Conservation (phyloP, 2,113 vertebrate genomes). For the Microtus pennsylvanicus region DNA sequence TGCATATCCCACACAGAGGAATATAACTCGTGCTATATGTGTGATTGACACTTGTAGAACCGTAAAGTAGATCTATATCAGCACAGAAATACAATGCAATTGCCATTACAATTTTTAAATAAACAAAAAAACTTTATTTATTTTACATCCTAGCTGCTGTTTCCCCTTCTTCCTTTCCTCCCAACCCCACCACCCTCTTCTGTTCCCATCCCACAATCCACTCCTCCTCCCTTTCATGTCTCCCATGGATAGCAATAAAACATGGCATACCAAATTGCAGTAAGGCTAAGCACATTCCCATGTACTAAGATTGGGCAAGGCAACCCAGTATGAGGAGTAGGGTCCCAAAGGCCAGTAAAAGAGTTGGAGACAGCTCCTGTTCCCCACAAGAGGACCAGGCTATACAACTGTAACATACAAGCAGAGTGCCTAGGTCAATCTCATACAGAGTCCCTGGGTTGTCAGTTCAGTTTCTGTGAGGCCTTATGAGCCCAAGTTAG, state of each 20-base stretch:
- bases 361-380: background rate
- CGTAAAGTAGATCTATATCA: background rate
- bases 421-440: background rate
- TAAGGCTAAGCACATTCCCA: background rate
- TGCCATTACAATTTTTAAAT: background rate
- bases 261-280: background rate
- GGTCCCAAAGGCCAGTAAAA: background rate
- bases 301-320: background rate
- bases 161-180: background rate
- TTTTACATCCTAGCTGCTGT: background rate
- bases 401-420: background rate
- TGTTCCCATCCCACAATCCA: background rate
- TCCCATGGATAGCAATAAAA: background rate
- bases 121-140: background rate
- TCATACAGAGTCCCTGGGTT: background rate
- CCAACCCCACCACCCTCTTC: background rate
- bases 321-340: background rate
- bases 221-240: background rate
- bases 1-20: background rate
- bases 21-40: background rate
- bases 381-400: background rate
- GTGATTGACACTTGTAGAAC: background rate
- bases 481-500: background rate
- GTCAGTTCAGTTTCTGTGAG: background rate
- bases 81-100: background rate